phyloP scores from a whole-genome alignment of 2,113 vertebrate species.

The Calyptomena viridis region DNA sequence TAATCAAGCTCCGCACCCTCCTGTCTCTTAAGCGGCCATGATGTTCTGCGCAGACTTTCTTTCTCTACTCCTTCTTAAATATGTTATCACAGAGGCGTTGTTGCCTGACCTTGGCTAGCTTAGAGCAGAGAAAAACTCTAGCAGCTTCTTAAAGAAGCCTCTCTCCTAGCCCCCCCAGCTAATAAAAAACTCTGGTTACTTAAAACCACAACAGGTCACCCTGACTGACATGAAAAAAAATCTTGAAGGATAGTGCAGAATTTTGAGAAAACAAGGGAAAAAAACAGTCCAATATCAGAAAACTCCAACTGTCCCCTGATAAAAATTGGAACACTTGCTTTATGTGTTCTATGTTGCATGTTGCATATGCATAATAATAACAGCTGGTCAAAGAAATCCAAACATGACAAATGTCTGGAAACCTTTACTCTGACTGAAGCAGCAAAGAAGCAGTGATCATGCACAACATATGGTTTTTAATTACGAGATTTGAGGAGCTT shows the following conservation, averaged over 20 bases:
- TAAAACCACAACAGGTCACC: too few relatives aligned
- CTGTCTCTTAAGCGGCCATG: too few relatives aligned
- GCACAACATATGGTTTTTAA: background rate
- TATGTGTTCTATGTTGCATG: fast-evolving
- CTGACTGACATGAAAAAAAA: background rate
- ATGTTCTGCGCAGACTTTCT: too few relatives aligned
- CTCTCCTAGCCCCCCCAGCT: too few relatives aligned
- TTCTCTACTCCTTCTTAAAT: too few relatives aligned
- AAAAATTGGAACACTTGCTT: background rate
- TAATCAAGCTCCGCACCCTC: too few relatives aligned
- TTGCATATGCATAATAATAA: background rate
- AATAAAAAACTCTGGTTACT: too few relatives aligned
- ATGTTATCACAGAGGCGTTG: too few relatives aligned
- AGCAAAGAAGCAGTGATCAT: background rate
- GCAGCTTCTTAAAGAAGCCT: too few relatives aligned
- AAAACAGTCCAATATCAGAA: background rate
- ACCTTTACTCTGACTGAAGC: background rate
- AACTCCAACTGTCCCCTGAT: background rate
- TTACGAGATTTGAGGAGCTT: background rate
- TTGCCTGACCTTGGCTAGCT: too few relatives aligned
- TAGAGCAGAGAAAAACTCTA: too few relatives aligned
- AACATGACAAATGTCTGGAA: background rate
- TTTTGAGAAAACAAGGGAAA: background rate
- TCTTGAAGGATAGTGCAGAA: background rate
- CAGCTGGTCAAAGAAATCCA: background rate